Evolutionary conservation across 2,113 vertebrate genomes (phyloP).

Genomic region (Puffinus mauretanicus): DNA sequence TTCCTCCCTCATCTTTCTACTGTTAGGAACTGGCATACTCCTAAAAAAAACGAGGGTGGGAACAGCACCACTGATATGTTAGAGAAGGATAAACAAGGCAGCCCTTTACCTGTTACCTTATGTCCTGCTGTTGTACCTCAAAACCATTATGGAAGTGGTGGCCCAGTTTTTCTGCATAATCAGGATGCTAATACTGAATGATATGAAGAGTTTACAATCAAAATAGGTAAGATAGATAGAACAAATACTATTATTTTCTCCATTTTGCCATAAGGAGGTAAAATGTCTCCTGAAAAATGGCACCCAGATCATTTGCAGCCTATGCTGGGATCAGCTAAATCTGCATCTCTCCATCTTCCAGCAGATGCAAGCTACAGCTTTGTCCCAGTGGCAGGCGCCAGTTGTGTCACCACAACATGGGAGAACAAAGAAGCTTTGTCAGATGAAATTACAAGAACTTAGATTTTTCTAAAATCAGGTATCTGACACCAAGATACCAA

Average conservation of each 20-base stretch:
- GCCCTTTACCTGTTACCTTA: background rate
- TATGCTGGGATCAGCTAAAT: background rate
- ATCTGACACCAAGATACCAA: background rate
- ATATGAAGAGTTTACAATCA: background rate
- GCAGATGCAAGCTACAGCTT: background rate
- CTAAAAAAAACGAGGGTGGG: background rate
- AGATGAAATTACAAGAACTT: background rate
- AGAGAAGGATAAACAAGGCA: background rate
- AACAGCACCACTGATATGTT: background rate
- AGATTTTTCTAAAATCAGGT: background rate
- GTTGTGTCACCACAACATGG: background rate
- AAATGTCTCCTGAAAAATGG: background rate
- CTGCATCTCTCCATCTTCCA: background rate
- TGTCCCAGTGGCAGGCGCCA: background rate
- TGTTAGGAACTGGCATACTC: background rate
- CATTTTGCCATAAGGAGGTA: background rate
- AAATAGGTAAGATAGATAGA: background rate
- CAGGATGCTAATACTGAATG: background rate
- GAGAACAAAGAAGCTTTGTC: background rate
- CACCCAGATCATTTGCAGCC: background rate
- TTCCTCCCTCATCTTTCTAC: background rate
- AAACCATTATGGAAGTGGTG: background rate
- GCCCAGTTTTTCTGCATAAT: background rate
- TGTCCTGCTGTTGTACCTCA: background rate
- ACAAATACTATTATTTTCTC: background rate